phyloP scores from a whole-genome alignment of 2,113 vertebrate genomes.

The Neodon shergylaensis region DNA sequence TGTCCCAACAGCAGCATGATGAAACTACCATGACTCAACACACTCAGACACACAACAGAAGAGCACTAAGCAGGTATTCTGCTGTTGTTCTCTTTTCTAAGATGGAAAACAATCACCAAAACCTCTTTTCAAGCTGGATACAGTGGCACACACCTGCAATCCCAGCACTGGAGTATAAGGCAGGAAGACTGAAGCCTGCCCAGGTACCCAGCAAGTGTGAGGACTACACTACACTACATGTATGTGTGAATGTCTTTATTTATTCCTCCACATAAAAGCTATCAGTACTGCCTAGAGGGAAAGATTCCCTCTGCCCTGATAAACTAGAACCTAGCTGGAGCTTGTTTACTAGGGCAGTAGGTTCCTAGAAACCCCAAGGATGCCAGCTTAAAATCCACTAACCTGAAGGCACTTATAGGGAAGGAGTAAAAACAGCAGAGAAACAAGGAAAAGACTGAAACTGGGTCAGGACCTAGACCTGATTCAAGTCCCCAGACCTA shows the following conservation, averaged over 20 bases:
- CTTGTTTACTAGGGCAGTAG: neutral
- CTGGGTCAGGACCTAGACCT: neutral
- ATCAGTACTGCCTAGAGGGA: neutral
- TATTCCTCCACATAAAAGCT: neutral
- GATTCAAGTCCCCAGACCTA: neutral
- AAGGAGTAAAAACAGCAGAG: neutral
- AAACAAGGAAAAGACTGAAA: neutral
- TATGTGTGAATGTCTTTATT: neutral
- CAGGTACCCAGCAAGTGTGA: neutral
- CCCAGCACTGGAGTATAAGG: neutral
- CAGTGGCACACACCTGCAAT: neutral
- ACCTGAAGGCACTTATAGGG: neutral
- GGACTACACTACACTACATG: neutral
- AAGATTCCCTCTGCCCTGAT: neutral
- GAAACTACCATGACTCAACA: conserved; percentile 52
- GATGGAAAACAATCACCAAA: neutral
- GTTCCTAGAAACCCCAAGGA: neutral
- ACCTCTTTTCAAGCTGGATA: neutral
- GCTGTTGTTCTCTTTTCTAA: neutral
- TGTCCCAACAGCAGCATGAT: conserved; percentile 36
- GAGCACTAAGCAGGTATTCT: neutral
- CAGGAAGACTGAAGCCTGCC: too few relatives aligned
- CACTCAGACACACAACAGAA: neutral
- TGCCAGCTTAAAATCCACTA: neutral
- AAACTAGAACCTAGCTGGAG: neutral